Base-by-base conservation (phyloP, 2,113 vertebrate species). In the Tragelaphus strepsiceros region DNA sequence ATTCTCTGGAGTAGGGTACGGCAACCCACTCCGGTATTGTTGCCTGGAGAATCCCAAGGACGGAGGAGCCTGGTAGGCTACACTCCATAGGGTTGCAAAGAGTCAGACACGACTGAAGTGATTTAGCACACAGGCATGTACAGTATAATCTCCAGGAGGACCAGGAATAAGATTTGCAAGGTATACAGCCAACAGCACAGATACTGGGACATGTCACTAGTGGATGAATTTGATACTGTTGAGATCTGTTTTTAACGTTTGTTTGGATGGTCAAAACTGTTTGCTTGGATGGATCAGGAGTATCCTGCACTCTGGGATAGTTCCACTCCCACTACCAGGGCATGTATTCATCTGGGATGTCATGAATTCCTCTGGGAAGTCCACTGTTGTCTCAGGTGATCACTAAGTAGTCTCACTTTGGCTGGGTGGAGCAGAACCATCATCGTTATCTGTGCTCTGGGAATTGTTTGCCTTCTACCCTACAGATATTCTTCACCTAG, bases 341-440 rank as follows among this genome's bases (percentile, higher is more conserved):
- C 2, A 28, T 0, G 12, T 15, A 9, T 77, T 71, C 2, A 0
- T 39, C 67, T 22, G n/a, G n/a, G 19, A 39, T 39, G 67, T 22
- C 67, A 71, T 39, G 67, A 71, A 35, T 71, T 71, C 17, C 17
- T 62, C 39, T 11, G 5, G 1, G 19, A 8, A 56, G 54, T 32
- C 35, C 35, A 22, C 39, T 8, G 43, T 43, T 35, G 13, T 3
- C 62, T 67, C 35, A 10, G 6, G 4, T 35, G 39, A 17, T 56
- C 9, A 28, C 49, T 30, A 17, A 5, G 13, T 17, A 24, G 30
- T 21, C 39, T 96, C 24, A 13, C 28, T 67, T 28, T 39, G 15
- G 43, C 28, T 85, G n/a, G 3, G 9, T 67, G 64, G 67, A 39
- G 32, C 13, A 67, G 61, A 78, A 28, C 5, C 30, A 32, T 54